Base-by-base conservation (phyloP, 2,888 invertebrate species). In the Drosophila monieri region DNA sequence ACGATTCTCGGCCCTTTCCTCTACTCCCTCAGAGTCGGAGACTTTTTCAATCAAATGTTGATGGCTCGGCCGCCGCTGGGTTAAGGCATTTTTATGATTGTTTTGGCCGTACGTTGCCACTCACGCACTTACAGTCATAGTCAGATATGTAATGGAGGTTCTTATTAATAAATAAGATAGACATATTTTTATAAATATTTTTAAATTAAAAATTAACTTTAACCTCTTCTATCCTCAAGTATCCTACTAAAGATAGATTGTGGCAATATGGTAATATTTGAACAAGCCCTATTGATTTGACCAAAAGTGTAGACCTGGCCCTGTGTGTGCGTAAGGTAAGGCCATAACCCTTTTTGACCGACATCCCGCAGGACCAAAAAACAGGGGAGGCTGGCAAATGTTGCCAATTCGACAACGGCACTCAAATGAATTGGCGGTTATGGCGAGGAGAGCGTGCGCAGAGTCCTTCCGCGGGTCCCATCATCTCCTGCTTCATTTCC, bases 351-450 rank as follows among this genome's bases (percentile, higher is more conserved):
- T 80, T 83, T 78, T 57, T 87, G 81, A 85, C 81, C 78, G 76
- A 73, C 44, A 68, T 85, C 86, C 80, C 80, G 35, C 48, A 80
- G 87, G 78, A 84, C 73, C 79, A 64, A 61, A 58, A 43, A 58
- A 43, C 10, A 59, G 41, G 49, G 35, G 46, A 39, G 54, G 58
- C 57, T 77, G 54, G 59, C 69, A 76, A 79, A 83, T 76, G 84
- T 74, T 88, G 88, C 77, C 85, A 85, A 88, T 88, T 88, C 88
- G 86, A 83, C 78, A 85, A 85, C 78, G 75, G 87, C 88, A 85
- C 85, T 86, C 88, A 88, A 88, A 85, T 86, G 86, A 85, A 88
- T 85, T 85, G 85, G 80, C 73, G 80, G 84, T 83, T 85, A 79
- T 85, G 77, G 76, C 74, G 58, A 27, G 68, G 55, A 41, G 49